A percentile compares a stretch with the other conserved stretches of the same genome.
phyloP scores from a whole-genome alignment of 23 tunicate genomes.

The Phallusia fumigata region DNA sequence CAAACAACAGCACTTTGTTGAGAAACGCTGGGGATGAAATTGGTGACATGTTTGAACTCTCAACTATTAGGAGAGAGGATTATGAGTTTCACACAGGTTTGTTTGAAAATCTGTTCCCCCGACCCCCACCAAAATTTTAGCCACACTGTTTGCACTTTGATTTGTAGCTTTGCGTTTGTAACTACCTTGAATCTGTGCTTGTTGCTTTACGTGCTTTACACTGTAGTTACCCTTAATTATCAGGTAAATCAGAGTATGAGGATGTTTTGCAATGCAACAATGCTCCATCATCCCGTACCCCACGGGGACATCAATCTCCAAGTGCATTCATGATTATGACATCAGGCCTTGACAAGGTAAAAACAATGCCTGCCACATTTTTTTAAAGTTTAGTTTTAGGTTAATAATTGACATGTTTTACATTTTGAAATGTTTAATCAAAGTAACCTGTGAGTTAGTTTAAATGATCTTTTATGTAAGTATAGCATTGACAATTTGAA shows the following conservation, averaged over 20 bases:
- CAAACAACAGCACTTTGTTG: constrained; percentile 41
- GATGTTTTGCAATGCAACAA: constrained; percentile 93
- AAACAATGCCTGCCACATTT: not conserved
- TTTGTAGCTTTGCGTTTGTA: no score
- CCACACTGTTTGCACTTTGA: no score
- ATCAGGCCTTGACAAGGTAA: constrained; percentile 37
- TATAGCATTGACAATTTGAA: no score
- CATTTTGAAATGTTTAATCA: no score
- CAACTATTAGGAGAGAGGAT: constrained; percentile 88
- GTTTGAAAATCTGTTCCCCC: no score
- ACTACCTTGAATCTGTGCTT: no score
- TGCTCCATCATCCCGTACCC: constrained; percentile 82
- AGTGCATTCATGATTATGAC: constrained; percentile 94
- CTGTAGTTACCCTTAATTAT: no score
- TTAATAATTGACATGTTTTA: not conserved
- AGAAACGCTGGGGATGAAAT: constrained; percentile 80
- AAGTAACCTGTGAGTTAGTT: no score
- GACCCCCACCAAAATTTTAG: no score
- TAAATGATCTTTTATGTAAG: no score
- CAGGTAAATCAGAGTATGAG: constrained; percentile 72
- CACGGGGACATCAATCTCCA: constrained; percentile 98
- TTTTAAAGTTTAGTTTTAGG: not conserved
- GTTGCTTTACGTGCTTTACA: no score
- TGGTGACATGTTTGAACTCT: constrained; percentile 95
- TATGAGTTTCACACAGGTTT: constrained; percentile 84